A percentile compares a stretch with the other conserved stretches of the same genome.
These are phyloP conservation scores for Typhlichthys subterraneus DNA, from an alignment of 2,797 vertebrate genomes.

Conservation along the genomic window DNA sequence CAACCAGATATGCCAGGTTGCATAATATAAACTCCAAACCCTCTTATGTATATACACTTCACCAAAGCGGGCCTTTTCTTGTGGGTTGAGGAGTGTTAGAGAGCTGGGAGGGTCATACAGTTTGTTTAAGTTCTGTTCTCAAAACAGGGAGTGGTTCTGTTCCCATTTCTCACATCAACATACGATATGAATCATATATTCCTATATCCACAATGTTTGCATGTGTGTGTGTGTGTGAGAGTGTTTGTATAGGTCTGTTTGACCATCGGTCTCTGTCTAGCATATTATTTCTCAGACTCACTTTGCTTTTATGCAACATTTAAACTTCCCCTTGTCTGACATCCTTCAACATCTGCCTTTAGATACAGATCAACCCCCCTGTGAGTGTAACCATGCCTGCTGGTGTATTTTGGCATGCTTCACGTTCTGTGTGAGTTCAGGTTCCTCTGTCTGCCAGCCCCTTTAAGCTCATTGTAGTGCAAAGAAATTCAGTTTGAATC, in stretches of 20 bases:
- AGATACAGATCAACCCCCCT: no score
- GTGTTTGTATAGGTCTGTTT: neutral
- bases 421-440: no score
- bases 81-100: slow-evolving; percentile 10
- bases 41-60: slow-evolving; percentile 18
- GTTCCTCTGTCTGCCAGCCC: neutral
- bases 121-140: slow-evolving; percentile 60
- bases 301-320: slow-evolving; percentile 17
- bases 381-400: no score
- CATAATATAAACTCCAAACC: neutral
- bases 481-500: neutral
- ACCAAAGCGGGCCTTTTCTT: slow-evolving; percentile 33
- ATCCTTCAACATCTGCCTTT: no score
- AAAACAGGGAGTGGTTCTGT: slow-evolving; percentile 54
- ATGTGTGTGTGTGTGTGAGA: slow-evolving; percentile 1
- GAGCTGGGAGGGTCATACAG: slow-evolving; percentile 14
- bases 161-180: slow-evolving; percentile 48
- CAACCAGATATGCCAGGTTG: no score
- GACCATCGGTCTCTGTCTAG: neutral
- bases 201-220: slow-evolving; percentile 16
- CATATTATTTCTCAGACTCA: slow-evolving; percentile 13
- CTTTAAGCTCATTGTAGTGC: neutral
- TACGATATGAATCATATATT: slow-evolving; percentile 38
- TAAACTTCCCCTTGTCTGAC: neutral
- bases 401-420: no score